Evolutionary conservation across 2,113 vertebrate species (phyloP).

Genomic region (Lasiurus cinereus): DNA sequence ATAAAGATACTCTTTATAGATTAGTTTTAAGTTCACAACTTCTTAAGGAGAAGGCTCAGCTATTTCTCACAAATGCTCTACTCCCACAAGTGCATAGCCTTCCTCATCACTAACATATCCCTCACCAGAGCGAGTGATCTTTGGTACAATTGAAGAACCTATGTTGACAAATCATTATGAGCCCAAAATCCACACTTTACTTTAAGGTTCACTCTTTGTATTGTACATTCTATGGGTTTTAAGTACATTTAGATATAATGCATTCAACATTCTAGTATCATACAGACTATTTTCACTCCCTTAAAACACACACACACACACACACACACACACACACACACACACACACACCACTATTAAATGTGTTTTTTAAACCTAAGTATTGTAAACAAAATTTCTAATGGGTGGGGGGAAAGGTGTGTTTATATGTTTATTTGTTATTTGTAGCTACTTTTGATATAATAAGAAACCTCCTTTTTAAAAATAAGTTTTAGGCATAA

Average conservation of each 20-base stretch:
- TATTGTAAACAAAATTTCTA: constrained; percentile 28
- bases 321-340: too few relatives aligned
- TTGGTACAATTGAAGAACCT: background rate
- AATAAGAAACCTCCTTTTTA: background rate
- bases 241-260: background rate
- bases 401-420: background rate
- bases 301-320: too few relatives aligned
- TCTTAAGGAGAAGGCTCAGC: background rate
- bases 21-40: background rate
- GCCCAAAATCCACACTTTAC: background rate
- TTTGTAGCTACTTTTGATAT: constrained; percentile 28
- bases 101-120: background rate
- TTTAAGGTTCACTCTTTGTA: background rate
- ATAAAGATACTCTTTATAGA: background rate
- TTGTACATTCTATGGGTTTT: background rate
- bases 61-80: background rate
- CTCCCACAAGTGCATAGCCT: background rate
- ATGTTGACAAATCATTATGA: background rate
- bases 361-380: background rate
- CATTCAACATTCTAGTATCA: background rate
- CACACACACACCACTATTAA: background rate
- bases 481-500: background rate
- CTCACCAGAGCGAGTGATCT: too few relatives aligned
- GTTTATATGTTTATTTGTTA: background rate
- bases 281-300: background rate